Evolutionary conservation across 2,888 invertebrate genomes (phyloP).

Genomic region (Eupithecia insigniata): DNA sequence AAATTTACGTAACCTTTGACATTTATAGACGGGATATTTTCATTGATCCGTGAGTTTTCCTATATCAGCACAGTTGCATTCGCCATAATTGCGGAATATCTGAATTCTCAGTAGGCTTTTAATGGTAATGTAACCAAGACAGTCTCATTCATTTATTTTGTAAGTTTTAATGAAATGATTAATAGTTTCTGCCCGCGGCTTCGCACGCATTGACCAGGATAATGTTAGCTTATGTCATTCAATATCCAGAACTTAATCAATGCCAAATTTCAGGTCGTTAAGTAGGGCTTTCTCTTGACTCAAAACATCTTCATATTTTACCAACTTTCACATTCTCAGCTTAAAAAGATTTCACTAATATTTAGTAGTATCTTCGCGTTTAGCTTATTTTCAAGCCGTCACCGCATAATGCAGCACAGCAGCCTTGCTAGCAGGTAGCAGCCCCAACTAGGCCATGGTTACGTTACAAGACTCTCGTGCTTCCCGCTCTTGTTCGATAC

Average conservation of each 20-base stretch:
- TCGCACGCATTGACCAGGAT: neutral
- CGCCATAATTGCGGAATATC: neutral
- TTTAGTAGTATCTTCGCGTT: no score
- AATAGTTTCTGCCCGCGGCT: neutral
- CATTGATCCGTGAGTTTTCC: neutral
- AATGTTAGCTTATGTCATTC: neutral
- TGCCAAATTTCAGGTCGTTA: neutral
- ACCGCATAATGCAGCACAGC: slow-evolving; percentile 2
- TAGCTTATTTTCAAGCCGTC: neutral
- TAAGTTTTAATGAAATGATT: neutral
- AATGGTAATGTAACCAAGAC: no score
- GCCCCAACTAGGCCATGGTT: slow-evolving; percentile 71
- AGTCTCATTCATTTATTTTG: neutral
- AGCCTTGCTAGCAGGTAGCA: slow-evolving; percentile 36
- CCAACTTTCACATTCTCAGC: neutral
- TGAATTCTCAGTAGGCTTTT: neutral
- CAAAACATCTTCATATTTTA: neutral
- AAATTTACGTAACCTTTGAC: neutral
- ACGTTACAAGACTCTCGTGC: slow-evolving; percentile 52
- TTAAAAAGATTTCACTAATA: no score
- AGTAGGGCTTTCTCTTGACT: neutral
- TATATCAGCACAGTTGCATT: neutral
- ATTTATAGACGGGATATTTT: neutral
- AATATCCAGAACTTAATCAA: neutral
- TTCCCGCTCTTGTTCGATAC: slow-evolving; percentile 52